Evolutionary conservation across 2,888 invertebrate genomes (phyloP).

Genomic region (Belgica antarctica): DNA sequence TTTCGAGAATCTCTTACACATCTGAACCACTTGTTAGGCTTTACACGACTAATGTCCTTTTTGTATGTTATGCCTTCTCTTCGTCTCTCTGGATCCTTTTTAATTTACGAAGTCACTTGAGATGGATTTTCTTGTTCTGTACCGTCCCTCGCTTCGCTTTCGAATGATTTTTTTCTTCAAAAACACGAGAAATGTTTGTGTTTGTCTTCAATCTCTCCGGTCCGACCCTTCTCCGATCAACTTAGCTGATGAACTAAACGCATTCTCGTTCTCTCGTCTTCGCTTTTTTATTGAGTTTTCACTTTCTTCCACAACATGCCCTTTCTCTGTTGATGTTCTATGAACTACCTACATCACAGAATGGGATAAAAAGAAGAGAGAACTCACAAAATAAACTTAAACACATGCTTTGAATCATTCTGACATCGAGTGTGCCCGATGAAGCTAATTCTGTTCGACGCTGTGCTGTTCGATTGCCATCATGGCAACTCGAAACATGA

Average conservation of each 20-base stretch:
- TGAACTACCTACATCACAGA: constrained; percentile 20
- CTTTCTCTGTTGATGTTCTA: background rate
- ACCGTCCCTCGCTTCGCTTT: background rate
- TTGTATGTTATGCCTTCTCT: too few relatives aligned
- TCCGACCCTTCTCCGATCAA: constrained; percentile 19
- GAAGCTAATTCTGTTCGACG: too few relatives aligned
- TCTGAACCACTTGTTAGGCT: constrained; percentile 42
- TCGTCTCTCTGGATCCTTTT: constrained; percentile 19
- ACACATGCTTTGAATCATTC: background rate
- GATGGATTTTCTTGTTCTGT: background rate
- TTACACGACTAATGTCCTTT: constrained; percentile 31
- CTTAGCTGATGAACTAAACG: constrained; percentile 13
- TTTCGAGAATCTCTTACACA: constrained; percentile 16
- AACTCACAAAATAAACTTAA: constrained; percentile 3
- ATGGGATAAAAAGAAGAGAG: background rate
- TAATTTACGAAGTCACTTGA: constrained; percentile 11
- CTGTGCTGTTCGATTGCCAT: too few relatives aligned
- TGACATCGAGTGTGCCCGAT: too few relatives aligned
- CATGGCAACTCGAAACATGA: background rate
- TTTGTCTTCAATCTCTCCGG: background rate
- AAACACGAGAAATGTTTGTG: background rate
- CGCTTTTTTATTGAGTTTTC: background rate
- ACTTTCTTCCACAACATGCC: constrained; percentile 10
- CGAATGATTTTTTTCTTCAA: background rate
- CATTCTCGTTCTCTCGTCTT: constrained; percentile 12